Conservation (phyloP, 1,140 invertebrate genomes). For the Lutraria rhynchaena region DNA sequence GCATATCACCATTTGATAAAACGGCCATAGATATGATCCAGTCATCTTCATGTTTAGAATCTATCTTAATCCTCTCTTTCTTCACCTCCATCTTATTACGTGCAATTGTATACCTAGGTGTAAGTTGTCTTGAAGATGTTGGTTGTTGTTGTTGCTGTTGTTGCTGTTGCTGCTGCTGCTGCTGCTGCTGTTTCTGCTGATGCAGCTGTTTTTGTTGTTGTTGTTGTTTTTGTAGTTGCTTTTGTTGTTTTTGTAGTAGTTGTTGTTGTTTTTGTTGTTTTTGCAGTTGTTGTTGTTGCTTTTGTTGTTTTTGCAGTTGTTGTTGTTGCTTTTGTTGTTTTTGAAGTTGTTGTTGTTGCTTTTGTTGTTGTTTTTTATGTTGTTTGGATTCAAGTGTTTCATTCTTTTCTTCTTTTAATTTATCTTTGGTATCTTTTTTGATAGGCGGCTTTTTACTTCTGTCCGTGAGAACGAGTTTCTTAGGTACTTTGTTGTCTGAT, state of each 20-base stretch:
- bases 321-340: too few relatives aligned
- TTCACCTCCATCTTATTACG: conserved; percentile 38
- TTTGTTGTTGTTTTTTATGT: background rate
- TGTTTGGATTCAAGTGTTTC: background rate
- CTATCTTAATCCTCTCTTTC: conserved; percentile 22
- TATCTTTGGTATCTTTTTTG: background rate
- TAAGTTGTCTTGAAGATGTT: background rate
- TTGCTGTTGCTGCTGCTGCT: background rate
- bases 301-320: too few relatives aligned
- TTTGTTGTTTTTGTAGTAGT: background rate
- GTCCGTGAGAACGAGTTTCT: background rate
- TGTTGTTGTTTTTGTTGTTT: background rate
- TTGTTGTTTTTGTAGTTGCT: background rate
- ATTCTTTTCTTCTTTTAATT: background rate
- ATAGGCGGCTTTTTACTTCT: background rate
- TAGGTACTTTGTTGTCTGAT: background rate
- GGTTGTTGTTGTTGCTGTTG: background rate
- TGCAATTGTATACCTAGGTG: conserved; percentile 5
- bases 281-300: background rate
- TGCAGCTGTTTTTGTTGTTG: background rate
- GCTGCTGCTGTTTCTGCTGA: background rate
- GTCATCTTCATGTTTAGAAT: conserved; percentile 7
- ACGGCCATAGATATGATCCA: conserved; percentile 49
- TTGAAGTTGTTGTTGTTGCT: too few relatives aligned
- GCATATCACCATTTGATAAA: conserved; percentile 37